phyloP scores from a whole-genome alignment of 2,888 invertebrate genomes.

The Epistrophella euchroma region DNA sequence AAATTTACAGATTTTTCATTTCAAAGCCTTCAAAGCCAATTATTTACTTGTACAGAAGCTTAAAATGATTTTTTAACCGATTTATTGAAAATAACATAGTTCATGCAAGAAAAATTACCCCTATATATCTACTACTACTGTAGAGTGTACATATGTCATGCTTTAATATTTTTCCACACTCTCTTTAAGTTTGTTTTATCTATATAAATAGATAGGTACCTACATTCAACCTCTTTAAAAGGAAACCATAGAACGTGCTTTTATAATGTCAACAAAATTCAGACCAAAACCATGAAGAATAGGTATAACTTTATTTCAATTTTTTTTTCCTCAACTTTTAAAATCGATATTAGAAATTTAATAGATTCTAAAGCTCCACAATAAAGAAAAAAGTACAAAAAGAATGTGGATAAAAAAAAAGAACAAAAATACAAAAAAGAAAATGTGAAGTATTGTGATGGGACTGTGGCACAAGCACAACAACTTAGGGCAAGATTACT shows the following conservation, averaged over 20 bases:
- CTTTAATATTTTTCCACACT: not conserved
- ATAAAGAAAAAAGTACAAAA: conserved; percentile 11
- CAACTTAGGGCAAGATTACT: conserved; percentile 27
- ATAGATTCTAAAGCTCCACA: conserved; percentile 53
- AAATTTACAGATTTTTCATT: not conserved
- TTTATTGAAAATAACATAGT: conserved; percentile 8
- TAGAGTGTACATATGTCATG: not conserved
- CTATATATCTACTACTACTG: not conserved
- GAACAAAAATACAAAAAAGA: conserved; percentile 1
- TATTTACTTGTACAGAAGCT: conserved; percentile 16
- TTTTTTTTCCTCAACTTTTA: conserved; percentile 28
- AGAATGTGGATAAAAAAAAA: conserved; percentile 13
- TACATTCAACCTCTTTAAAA: conserved; percentile 52
- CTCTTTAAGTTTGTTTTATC: conserved; percentile 46
- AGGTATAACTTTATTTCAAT: conserved; percentile 32
- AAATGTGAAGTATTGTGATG: conserved; percentile 41
- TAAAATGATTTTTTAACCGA: not conserved
- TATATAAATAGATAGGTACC: not conserved
- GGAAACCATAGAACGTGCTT: conserved; percentile 67
- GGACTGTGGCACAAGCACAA: not conserved
- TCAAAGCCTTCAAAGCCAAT: not conserved
- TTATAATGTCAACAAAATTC: conserved; percentile 68
- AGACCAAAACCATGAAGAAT: conserved; percentile 58
- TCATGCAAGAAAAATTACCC: conserved; percentile 6
- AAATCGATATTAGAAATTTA: conserved; percentile 71